These are phyloP conservation scores for Prolemur simus DNA, from an alignment of 2,113 vertebrate genomes.

Conservation along the genomic window DNA sequence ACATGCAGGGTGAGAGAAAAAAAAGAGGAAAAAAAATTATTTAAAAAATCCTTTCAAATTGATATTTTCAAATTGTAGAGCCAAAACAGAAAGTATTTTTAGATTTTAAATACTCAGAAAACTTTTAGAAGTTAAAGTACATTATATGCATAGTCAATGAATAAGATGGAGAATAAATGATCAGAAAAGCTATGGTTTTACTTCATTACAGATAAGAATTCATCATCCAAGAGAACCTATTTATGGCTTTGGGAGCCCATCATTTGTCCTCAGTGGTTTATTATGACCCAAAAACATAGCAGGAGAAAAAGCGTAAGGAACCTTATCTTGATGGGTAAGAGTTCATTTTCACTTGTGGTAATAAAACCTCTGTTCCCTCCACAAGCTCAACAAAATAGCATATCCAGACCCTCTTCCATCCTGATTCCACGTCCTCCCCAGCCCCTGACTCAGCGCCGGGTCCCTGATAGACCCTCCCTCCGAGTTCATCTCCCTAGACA, in stretches of 20 bases:
- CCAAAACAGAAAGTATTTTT: neutral
- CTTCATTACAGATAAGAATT: neutral
- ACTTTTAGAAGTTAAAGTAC: neutral
- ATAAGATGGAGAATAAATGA: neutral
- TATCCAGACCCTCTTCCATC: neutral
- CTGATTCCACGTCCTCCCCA: neutral
- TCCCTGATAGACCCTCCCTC: neutral
- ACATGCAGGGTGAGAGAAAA: neutral
- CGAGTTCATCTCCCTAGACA: neutral
- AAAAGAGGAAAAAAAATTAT: neutral
- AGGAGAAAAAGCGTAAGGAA: neutral
- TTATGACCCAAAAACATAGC: neutral
- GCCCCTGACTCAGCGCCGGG: neutral
- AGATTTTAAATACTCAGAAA: neutral
- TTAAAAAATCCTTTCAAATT: neutral
- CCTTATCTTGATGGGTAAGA: neutral
- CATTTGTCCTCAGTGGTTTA: neutral
- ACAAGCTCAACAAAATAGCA: neutral
- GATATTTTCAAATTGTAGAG: neutral
- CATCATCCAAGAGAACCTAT: neutral
- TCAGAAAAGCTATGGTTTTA: neutral
- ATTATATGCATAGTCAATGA: neutral
- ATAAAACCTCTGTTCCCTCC: neutral
- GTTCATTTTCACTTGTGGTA: neutral
- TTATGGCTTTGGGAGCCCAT: neutral